Conservation (phyloP, 2,888 invertebrate species). For the Actias luna region DNA sequence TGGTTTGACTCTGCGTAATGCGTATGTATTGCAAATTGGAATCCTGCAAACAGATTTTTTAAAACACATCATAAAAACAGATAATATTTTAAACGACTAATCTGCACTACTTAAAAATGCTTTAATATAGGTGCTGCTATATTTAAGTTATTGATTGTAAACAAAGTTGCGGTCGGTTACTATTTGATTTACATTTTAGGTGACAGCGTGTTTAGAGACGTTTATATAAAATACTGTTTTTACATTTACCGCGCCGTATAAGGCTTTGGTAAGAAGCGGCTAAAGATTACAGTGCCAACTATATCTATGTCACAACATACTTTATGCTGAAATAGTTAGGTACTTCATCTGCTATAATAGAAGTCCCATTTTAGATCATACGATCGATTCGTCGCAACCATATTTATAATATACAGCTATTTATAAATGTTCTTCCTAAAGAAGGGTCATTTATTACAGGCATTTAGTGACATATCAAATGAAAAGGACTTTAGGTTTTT, state of each 20-base stretch:
- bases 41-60: no score
- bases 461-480: no score
- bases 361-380: not conserved
- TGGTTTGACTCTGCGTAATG: no score
- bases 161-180: not conserved
- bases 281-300: not conserved
- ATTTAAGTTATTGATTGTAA: not conserved
- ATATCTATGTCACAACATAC: not conserved
- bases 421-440: not conserved
- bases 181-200: not conserved
- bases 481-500: no score
- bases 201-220: not conserved
- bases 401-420: not conserved
- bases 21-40: no score
- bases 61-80: no score
- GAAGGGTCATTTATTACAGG: no score
- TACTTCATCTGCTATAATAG: not conserved
- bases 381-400: not conserved
- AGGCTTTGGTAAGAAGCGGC: not conserved
- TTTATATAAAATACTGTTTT: not conserved
- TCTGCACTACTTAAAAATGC: no score
- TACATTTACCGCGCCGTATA: not conserved
- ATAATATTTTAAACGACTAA: no score
- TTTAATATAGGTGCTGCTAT: no score
- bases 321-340: not conserved